Evolutionary conservation across 2,797 vertebrate species (phyloP), one percentile per base, ranked within the genome.

Genomic region (Neopelma chrysocephalum): DNA sequence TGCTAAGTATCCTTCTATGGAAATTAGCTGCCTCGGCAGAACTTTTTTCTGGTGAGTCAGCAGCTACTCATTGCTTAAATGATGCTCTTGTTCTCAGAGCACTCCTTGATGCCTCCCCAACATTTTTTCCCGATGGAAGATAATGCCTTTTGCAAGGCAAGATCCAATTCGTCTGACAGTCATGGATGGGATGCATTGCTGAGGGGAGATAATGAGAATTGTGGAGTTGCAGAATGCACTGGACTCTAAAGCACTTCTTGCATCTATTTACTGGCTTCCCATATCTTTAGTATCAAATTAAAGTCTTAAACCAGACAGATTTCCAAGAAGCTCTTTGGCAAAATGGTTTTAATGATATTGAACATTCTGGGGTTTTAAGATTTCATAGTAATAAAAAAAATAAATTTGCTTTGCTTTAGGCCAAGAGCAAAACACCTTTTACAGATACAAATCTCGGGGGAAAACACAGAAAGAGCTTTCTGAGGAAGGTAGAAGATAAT

Each of bases 21-120:
- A 94, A 96, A 95, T 94, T 7, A 89, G 71, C 92, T 93, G 85
- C 71, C 85, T 94, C 89, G 40, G 76, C 82, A 96, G 69, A 87
- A 43, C 53, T 42, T 64, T 50, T 65, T 94, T 71, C 73, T 71
- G 88, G 57, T 81, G 75, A 96, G 86, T 95, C 96, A 96, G 93
- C 88, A 95, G 86, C 90, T 89, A 47, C 65, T 96, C 78, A 75
- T 90, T 17, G 82, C 78, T 89, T 70, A 93, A 94, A 89, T 20
- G 60, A 80, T 70, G 68, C 88, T 95, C 66, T 75, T 78, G 57
- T 85, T 95, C 94, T 87, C 88, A 56, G 38, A 47, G 22, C 38
- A 40, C 81, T 90, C 62, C 50, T 96, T 65, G 80, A 94, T 77
- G 81, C 60, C 70, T 94, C 88, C 68, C 43, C 65, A 89, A 92